A percentile compares a stretch with the other conserved stretches of the same genome.
Conservation (phyloP, 1,140 invertebrate genomes). For the Hestina assimilis region DNA sequence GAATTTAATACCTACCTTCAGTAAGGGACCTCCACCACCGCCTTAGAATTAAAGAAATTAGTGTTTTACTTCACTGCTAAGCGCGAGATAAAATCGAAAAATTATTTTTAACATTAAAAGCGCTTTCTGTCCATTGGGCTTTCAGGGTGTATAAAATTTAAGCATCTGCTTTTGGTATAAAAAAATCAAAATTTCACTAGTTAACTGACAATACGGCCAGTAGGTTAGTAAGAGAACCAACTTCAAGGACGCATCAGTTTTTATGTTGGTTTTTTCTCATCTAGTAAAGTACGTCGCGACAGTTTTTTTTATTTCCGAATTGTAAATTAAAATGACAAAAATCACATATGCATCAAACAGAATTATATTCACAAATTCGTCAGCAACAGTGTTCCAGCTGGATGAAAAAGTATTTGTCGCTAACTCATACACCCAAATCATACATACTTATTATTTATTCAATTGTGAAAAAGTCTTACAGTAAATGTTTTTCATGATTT, state of each 20-base stretch:
- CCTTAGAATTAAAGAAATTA: too few species aligned
- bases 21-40: too few species aligned
- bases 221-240: constrained; percentile 52
- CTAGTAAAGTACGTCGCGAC: constrained; percentile 26
- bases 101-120: too few species aligned
- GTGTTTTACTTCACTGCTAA: too few species aligned
- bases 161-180: too few species aligned
- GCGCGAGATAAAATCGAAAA: too few species aligned
- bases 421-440: background rate
- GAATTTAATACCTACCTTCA: too few species aligned
- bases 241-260: constrained; percentile 51
- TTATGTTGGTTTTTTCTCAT: constrained; percentile 33
- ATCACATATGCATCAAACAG: constrained; percentile 54
- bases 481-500: too few species aligned
- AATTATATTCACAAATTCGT: constrained; percentile 61
- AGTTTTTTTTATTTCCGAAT: constrained; percentile 51
- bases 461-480: background rate
- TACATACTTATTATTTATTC: background rate
- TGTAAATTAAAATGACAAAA: constrained; percentile 57
- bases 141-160: too few species aligned
- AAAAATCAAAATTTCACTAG: constrained; percentile 1
- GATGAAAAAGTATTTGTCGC: constrained; percentile 29
- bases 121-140: too few species aligned
- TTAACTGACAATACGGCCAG: constrained; percentile 41
- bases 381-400: constrained; percentile 33